phyloP scores from a whole-genome alignment of 2,113 vertebrate genomes.

The Hirundichthys speculiger region DNA sequence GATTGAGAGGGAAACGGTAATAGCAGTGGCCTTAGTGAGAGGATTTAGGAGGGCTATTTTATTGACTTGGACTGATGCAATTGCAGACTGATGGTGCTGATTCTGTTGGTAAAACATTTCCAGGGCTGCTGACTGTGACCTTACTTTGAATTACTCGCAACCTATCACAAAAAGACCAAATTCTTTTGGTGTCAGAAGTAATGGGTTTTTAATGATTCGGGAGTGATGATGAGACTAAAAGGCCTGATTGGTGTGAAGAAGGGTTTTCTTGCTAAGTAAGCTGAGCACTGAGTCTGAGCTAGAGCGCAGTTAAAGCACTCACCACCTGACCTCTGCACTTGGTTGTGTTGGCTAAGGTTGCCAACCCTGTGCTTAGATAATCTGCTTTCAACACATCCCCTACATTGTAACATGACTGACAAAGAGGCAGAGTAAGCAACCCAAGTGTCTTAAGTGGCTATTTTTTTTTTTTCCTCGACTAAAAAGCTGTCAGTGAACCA shows the following conservation, averaged over 20 bases:
- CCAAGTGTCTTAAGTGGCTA: constrained; percentile 9
- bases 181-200: constrained; percentile 19
- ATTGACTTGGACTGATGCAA: constrained; percentile 58
- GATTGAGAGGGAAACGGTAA: constrained; percentile 49
- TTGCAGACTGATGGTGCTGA: constrained; percentile 47
- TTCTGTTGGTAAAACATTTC: constrained; percentile 52
- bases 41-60: constrained; percentile 64
- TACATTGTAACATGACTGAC: constrained; percentile 37
- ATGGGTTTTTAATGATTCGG: constrained; percentile 43
- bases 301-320: constrained; percentile 2
- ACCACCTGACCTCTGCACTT: constrained; percentile 1
- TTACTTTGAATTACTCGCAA: constrained; percentile 38
- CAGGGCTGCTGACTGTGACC: constrained; percentile 9
- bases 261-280: constrained; percentile 20
- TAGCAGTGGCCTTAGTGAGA: constrained; percentile 50
- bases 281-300: neutral
- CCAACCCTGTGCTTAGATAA: constrained; percentile 46
- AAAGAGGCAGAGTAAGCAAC: constrained; percentile 19
- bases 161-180: constrained; percentile 4
- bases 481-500: constrained; percentile 44
- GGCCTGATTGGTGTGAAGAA: constrained; percentile 18
- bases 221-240: constrained; percentile 40
- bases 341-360: constrained; percentile 45
- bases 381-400: constrained; percentile 60
- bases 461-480: neutral